These are phyloP conservation scores for Muraenolepis orangiensis DNA, from an alignment of 2,797 vertebrate species.

Conservation along the genomic window DNA sequence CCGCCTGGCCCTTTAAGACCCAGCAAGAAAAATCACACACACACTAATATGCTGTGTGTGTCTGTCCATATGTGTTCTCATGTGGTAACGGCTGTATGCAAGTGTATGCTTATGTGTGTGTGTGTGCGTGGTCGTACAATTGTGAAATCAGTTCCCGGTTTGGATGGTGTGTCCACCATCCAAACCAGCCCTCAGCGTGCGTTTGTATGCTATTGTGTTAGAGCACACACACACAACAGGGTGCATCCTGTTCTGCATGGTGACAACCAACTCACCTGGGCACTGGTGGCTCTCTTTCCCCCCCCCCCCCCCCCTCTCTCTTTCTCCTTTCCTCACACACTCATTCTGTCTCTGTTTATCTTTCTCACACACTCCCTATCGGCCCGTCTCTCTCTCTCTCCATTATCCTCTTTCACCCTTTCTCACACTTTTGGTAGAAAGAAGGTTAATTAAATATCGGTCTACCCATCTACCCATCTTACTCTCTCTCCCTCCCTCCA, in stretches of 20 bases:
- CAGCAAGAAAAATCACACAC: neutral
- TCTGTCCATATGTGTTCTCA: too few relatives aligned
- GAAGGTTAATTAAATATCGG: neutral
- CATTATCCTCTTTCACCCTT: neutral
- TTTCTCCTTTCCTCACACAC: neutral
- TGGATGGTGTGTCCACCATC: too few relatives aligned
- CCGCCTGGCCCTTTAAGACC: neutral
- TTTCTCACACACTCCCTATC: slow-evolving; percentile 8
- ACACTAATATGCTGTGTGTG: neutral
- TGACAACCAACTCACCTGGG: too few relatives aligned
- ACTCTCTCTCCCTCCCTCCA: neutral
- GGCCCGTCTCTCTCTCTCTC: neutral
- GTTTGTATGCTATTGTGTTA: too few relatives aligned
- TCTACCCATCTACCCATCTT: slow-evolving; percentile 22
- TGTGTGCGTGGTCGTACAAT: too few relatives aligned
- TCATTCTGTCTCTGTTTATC: slow-evolving; percentile 20
- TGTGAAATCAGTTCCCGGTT: too few relatives aligned
- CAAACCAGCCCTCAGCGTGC: too few relatives aligned
- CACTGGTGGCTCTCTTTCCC: too few relatives aligned
- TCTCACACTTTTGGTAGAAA: neutral
- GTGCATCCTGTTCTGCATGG: too few relatives aligned
- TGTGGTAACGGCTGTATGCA: too few relatives aligned
- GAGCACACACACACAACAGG: too few relatives aligned
- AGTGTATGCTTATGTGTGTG: too few relatives aligned
- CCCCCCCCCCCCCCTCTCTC: neutral